Percentiles rank a stretch among this genome's conserved stretches.
Conservation (phyloP, 2,797 vertebrate species). For the Danio aesculapii region DNA sequence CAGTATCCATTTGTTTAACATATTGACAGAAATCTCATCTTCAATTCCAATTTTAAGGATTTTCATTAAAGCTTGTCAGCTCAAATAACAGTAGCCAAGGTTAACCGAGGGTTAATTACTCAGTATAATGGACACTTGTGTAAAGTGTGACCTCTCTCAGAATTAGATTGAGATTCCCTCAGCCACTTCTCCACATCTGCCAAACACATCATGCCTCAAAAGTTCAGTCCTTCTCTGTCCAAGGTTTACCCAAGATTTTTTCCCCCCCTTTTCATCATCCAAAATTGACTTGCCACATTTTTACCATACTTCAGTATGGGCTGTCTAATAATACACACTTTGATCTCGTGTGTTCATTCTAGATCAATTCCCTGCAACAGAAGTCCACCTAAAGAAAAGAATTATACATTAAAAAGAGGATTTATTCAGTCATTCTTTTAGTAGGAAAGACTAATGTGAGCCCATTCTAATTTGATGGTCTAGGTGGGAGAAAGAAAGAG, state of each 20-base stretch:
- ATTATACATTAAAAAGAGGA: conserved; percentile 2
- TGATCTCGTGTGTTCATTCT: not conserved
- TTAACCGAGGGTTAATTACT: conserved; percentile 14
- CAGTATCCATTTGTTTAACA: not conserved
- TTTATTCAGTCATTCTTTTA: conserved; percentile 21
- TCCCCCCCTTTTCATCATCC: not conserved
- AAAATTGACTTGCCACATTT: not conserved
- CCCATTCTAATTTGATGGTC: conserved; percentile 27
- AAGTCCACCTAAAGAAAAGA: not conserved
- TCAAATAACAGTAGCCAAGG: conserved; percentile 37
- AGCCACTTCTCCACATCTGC: not conserved
- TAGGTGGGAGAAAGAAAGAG: conserved; percentile 15
- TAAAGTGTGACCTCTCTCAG: conserved; percentile 6
- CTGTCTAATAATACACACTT: conserved; percentile 5
- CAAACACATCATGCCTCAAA: not conserved
- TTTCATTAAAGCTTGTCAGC: conserved; percentile 20
- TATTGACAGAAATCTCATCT: not conserved
- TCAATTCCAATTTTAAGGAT: not conserved
- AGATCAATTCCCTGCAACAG: not conserved
- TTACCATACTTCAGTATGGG: not conserved
- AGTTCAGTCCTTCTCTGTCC: not conserved
- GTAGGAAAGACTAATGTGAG: conserved; percentile 17
- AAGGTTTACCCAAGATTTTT: not conserved
- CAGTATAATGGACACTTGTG: conserved; percentile 6
- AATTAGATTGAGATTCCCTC: not conserved